Evolutionary conservation across 2,888 invertebrate species (phyloP).

Genomic region (Augochlorella aurata): DNA sequence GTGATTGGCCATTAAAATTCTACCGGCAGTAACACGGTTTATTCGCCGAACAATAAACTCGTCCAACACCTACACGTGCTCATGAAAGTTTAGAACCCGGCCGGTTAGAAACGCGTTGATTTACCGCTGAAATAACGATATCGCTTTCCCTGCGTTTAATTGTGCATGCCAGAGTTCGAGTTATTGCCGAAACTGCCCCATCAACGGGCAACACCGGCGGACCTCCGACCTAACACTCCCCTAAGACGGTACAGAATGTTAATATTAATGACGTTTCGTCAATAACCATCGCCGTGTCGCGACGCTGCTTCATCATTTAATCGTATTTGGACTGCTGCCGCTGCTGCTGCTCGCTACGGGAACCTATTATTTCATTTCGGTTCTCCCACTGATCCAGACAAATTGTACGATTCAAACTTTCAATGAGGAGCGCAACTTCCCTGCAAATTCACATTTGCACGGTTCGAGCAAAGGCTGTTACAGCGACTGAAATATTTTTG

Average conservation of each 20-base stretch:
- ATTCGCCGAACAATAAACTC: conserved; percentile 24
- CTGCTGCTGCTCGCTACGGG: too few relatives aligned
- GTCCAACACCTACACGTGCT: not conserved
- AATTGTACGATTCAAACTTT: too few relatives aligned
- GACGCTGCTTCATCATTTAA: too few relatives aligned
- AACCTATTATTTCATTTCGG: too few relatives aligned
- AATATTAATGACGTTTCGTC: not conserved
- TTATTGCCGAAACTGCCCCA: conserved; percentile 19
- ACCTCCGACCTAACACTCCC: not conserved
- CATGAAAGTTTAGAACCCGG: conserved; percentile 15
- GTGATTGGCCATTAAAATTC: conserved; percentile 36
- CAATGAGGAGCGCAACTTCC: too few relatives aligned
- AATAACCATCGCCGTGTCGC: not conserved
- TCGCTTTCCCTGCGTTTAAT: conserved; percentile 29
- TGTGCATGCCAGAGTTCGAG: conserved; percentile 34
- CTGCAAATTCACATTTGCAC: too few relatives aligned
- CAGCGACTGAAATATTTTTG: too few relatives aligned
- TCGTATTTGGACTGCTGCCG: too few relatives aligned
- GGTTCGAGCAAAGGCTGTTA: too few relatives aligned
- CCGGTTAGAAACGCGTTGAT: conserved; percentile 13
- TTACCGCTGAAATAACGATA: conserved; percentile 16
- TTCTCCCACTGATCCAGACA: too few relatives aligned
- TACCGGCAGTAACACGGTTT: conserved; percentile 28
- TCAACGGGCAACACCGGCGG: conserved; percentile 12
- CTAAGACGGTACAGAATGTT: not conserved